A percentile compares a stretch with the other conserved stretches of the same genome.
Evolutionary conservation across 1,140 invertebrate genomes (phyloP).

Genomic region (Zaprionus vittiger): DNA sequence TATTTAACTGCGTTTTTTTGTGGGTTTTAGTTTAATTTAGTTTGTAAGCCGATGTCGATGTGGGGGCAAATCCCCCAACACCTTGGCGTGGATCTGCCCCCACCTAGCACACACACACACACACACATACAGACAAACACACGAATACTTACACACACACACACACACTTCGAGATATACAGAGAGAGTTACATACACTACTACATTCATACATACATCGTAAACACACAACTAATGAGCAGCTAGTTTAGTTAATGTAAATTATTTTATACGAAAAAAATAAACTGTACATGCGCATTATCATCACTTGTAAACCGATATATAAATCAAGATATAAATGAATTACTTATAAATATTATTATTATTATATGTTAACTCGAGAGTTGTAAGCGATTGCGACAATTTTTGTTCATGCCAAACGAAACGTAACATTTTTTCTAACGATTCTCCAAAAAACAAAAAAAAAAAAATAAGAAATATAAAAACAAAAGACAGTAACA

Average conservation of each 20-base stretch:
- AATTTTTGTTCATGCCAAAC: constrained; percentile 70
- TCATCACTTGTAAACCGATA: constrained; percentile 46
- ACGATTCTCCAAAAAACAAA: constrained; percentile 28
- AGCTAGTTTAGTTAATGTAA: constrained; percentile 80
- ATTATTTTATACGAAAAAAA: constrained; percentile 77
- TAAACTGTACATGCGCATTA: constrained; percentile 61
- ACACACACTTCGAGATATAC: background rate
- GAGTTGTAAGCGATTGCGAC: constrained; percentile 62
- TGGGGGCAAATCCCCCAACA: constrained; percentile 45
- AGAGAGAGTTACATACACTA: constrained; percentile 38
- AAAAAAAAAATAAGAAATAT: constrained; percentile 5
- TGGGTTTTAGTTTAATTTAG: constrained; percentile 78
- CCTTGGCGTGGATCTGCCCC: constrained; percentile 58
- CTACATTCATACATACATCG: constrained; percentile 7
- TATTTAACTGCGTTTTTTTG: constrained; percentile 38
- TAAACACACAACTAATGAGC: constrained; percentile 25
- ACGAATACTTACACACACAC: constrained; percentile 25
- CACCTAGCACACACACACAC: constrained; percentile 31
- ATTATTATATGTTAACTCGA: constrained; percentile 61
- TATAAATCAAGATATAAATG: constrained; percentile 25
- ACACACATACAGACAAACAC: constrained; percentile 8
- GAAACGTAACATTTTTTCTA: constrained; percentile 42
- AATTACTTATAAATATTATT: constrained; percentile 35
- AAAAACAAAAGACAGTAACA: constrained; percentile 20
- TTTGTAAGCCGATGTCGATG: constrained; percentile 52